Conservation (phyloP, 2,113 vertebrate species). For the Calidris pygmaea region DNA sequence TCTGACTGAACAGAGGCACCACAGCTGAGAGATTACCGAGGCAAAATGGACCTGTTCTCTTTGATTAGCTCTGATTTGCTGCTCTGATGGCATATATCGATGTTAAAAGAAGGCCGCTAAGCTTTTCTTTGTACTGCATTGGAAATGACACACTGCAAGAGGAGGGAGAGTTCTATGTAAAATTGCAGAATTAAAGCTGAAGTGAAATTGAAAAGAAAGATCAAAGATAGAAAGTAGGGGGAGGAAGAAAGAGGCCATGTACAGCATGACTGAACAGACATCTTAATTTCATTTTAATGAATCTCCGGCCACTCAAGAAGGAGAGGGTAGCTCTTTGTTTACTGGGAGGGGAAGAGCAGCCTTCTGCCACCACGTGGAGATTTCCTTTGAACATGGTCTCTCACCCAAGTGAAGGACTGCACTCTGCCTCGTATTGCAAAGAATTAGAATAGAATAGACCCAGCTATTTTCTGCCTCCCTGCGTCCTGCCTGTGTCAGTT, state of each 20-base stretch:
- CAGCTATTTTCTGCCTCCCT: neutral
- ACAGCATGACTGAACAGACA: neutral
- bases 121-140: neutral
- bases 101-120: neutral
- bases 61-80: neutral
- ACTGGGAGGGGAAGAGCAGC: neutral
- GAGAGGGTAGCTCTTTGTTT: neutral
- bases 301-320: neutral
- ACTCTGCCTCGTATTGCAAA: neutral
- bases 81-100: neutral
- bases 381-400: constrained; percentile 6
- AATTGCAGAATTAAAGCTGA: neutral
- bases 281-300: constrained; percentile 31
- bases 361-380: neutral
- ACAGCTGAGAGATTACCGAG: neutral
- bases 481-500: neutral
- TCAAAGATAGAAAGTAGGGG: constrained; percentile 19
- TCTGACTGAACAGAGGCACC: neutral
- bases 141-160: neutral
- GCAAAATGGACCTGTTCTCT: neutral
- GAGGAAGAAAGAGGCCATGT: neutral
- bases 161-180: neutral
- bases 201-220: constrained; percentile 12
- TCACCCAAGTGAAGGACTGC: neutral
- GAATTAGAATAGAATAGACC: neutral